phyloP scores from a whole-genome alignment of 1,140 invertebrate species.

The Eriosoma lanigerum region DNA sequence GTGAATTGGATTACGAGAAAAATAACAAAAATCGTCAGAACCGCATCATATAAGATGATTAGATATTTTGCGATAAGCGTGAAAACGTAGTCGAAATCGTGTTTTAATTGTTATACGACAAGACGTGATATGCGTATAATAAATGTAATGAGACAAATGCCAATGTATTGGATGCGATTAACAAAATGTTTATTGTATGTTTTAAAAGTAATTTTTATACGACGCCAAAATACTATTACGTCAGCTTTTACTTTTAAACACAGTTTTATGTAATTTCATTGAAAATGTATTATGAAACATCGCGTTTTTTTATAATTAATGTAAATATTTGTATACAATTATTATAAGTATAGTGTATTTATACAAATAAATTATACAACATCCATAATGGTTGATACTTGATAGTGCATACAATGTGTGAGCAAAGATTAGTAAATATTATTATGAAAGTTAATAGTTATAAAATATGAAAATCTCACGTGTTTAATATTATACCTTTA shows the following conservation, averaged over 20 bases:
- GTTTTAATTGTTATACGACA: neutral
- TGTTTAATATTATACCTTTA: neutral
- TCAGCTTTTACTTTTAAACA: no score
- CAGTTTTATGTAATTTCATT: neutral
- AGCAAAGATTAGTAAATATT: neutral
- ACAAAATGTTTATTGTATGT: no score
- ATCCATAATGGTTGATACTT: no score
- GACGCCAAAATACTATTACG: no score
- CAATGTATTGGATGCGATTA: no score
- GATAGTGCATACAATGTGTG: neutral
- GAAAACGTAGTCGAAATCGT: neutral
- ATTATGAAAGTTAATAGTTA: slow-evolving; percentile 13
- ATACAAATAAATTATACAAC: no score
- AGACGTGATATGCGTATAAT: neutral
- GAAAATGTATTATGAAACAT: neutral
- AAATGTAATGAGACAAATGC: no score
- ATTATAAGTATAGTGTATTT: neutral
- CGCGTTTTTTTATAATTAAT: no score
- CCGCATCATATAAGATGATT: neutral
- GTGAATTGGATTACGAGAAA: neutral
- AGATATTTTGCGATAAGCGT: neutral
- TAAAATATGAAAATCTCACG: slow-evolving; percentile 33
- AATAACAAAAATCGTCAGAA: neutral
- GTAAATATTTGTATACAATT: neutral
- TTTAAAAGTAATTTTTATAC: no score